Percentiles rank a stretch among this genome's conserved stretches.
These are phyloP conservation scores for Taenioides sp. DNA, from an alignment of 2,797 vertebrate genomes.

Conservation along the genomic window DNA sequence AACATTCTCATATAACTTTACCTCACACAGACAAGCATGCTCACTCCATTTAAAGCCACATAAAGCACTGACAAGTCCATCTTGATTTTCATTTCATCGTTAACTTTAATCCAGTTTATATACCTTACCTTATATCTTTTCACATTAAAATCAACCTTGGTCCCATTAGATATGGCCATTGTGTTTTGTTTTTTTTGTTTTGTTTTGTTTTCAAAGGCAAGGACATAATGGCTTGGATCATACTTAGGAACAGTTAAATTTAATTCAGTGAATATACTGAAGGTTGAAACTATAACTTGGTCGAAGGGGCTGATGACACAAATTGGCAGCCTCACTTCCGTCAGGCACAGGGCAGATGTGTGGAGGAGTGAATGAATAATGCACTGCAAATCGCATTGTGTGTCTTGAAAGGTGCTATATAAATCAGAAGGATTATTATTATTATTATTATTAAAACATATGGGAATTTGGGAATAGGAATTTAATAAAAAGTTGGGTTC, in stretches of 20 bases:
- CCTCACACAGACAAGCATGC: slow-evolving; percentile 60
- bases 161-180: slow-evolving; percentile 33
- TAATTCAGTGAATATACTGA: neutral
- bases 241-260: neutral
- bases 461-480: neutral
- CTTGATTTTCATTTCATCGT: slow-evolving; percentile 5
- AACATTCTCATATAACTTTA: slow-evolving; percentile 36
- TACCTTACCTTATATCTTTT: slow-evolving; percentile 10
- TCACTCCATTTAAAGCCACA: slow-evolving; percentile 55
- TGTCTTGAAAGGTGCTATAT: too few species aligned
- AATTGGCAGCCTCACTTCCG: too few species aligned
- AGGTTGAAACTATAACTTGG: neutral
- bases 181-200: slow-evolving; percentile 27
- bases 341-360: too few species aligned
- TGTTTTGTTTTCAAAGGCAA: slow-evolving; percentile 30
- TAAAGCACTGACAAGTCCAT: slow-evolving; percentile 22
- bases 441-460: neutral
- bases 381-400: too few species aligned
- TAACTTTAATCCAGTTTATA: neutral
- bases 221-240: slow-evolving; percentile 37
- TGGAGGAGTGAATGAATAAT: too few species aligned
- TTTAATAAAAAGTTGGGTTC: neutral
- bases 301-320: too few species aligned
- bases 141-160: slow-evolving; percentile 19
- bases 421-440: too few species aligned